These are phyloP conservation scores for Drosophila leonis DNA, from an alignment of 2,888 invertebrate genomes.

Conservation along the genomic window DNA sequence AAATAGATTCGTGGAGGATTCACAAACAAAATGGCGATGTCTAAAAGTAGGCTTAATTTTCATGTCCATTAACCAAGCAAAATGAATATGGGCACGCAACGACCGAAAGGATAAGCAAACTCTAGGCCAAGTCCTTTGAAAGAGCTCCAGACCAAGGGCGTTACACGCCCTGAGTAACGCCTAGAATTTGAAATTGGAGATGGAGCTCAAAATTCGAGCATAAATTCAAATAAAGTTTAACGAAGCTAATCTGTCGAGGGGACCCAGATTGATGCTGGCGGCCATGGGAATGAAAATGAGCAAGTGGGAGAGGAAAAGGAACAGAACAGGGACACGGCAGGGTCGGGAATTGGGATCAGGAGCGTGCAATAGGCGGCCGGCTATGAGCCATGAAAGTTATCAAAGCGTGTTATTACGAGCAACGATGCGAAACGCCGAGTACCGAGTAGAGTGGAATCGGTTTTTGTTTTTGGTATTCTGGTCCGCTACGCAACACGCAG, in stretches of 20 bases:
- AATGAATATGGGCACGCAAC: constrained; percentile 64
- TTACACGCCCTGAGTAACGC: constrained; percentile 57
- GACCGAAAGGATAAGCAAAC: constrained; percentile 71
- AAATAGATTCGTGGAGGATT: not conserved
- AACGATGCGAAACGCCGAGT: constrained; percentile 67
- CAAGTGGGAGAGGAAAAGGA: constrained; percentile 4
- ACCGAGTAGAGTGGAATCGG: constrained; percentile 50
- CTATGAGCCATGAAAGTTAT: constrained; percentile 84
- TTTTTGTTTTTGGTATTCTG: constrained; percentile 47
- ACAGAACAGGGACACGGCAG: constrained; percentile 20
- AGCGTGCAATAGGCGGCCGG: constrained; percentile 75
- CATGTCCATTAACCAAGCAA: constrained; percentile 82
- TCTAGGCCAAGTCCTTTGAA: not conserved
- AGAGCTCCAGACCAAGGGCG: constrained; percentile 9
- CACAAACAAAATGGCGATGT: constrained; percentile 3
- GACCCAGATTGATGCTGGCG: constrained; percentile 36
- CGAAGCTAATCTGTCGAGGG: constrained; percentile 73
- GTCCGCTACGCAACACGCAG: constrained; percentile 49
- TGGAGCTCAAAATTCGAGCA: constrained; percentile 56
- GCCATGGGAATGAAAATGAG: constrained; percentile 25
- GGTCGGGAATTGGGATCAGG: constrained; percentile 37
- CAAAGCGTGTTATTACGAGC: constrained; percentile 84
- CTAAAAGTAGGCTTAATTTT: constrained; percentile 72
- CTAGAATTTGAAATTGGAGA: constrained; percentile 65
- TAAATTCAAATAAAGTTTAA: constrained; percentile 80